phyloP scores from a whole-genome alignment of 2,797 vertebrate genomes.

The Macroramphosus scolopax region DNA sequence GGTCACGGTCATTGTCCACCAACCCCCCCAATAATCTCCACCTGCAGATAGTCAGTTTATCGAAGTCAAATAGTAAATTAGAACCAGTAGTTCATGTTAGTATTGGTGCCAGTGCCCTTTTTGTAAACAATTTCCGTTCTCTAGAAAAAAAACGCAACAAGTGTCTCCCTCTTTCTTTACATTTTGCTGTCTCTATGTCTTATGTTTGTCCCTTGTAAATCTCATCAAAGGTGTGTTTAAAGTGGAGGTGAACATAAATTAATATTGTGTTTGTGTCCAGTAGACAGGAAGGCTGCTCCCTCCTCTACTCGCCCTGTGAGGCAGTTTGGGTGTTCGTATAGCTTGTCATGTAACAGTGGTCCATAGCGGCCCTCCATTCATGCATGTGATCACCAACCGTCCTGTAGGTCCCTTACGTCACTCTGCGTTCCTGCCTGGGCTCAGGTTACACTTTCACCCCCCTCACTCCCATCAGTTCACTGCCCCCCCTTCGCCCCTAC shows the following conservation, averaged over 20 bases:
- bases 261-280: conserved; percentile 7
- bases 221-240: no score
- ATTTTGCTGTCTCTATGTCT: no score
- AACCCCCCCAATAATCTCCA: conserved; percentile 1
- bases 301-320: background rate
- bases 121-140: no score
- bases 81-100: no score
- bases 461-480: conserved; percentile 25
- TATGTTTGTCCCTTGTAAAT: no score
- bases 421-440: conserved; percentile 49
- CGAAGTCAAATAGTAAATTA: no score
- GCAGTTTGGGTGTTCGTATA: conserved; percentile 1
- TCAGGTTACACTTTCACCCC: conserved; percentile 66
- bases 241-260: no score
- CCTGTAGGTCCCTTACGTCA: conserved; percentile 74
- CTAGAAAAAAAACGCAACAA: no score
- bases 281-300: background rate
- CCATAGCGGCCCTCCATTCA: conserved; percentile 70
- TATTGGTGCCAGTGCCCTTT: no score
- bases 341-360: conserved; percentile 51
- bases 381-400: conserved; percentile 76
- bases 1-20: conserved; percentile 56
- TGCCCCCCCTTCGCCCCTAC: conserved; percentile 2
- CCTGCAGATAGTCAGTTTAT: no score
- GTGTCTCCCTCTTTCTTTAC: no score